Base-by-base conservation (phyloP, 2,113 vertebrate genomes). In the Calonectris borealis region DNA sequence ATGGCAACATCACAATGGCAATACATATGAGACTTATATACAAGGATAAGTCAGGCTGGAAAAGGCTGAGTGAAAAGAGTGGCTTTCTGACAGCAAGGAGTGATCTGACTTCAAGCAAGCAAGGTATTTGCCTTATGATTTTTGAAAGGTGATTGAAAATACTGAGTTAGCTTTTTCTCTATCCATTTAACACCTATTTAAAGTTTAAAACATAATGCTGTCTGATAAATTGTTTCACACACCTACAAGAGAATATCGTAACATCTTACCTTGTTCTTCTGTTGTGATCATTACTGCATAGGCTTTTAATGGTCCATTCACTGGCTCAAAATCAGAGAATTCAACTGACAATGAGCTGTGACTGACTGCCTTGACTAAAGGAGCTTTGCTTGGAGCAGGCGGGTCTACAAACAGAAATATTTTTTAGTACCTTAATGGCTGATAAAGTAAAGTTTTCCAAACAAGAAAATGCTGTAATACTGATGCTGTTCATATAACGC, bases 251-350 rank as follows among this genome's bases (percentile, higher is more conserved):
- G 6, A 58, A 29, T n/a, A 40, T 4, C 4, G 17, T 16, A 51
- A 70, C 19, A 71, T 49, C 96, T 97, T 97, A 98, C 98, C 97
- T 60, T 90, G 11, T 4, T 77, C 55, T 58, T 83, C 84, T 5
- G 97, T 94, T 85, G 98, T 96, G 71, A 99, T 94, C 82, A 99
- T 88, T 69, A 99, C 73, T 2, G 99, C 99, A 3, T 99, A 98
- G 44, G 98, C 72, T 82, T 76, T 90, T 87, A 99, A 96, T 4
- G 97, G 98, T 81, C 99, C 99, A 6, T 97, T 96, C 61, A 27
- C 83, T 40, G 80, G 34, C 83, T 98, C 60, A 78, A 99, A 98
- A 54, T 97, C 83, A 11, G 80, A 85, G 90, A 98, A 98, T 58
- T 93, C 86, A 36, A 98, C 97, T 90, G 96, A 97, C 16, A 98